phyloP scores from a whole-genome alignment of 2,888 invertebrate genomes.

The Cerastis leucographa region DNA sequence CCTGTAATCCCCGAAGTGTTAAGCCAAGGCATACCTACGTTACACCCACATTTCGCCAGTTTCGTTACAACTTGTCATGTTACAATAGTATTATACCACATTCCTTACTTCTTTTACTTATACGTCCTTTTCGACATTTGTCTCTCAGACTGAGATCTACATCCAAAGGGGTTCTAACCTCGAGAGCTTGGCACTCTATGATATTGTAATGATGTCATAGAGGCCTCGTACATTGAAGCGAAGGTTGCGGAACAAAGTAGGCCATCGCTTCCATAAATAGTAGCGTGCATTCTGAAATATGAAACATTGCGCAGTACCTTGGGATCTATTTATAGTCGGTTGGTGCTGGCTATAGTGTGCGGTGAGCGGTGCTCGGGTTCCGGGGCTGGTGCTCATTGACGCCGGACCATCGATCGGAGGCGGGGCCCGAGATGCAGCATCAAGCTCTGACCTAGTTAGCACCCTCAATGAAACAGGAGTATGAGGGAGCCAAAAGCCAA shows the following conservation, averaged over 20 bases:
- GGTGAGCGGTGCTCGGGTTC: constrained; percentile 70
- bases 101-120: background rate
- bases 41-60: background rate
- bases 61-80: background rate
- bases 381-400: constrained; percentile 82
- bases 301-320: constrained; percentile 69
- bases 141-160: background rate
- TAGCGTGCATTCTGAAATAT: constrained; percentile 50
- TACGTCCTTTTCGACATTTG: constrained; percentile 1
- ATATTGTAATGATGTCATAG: constrained; percentile 38
- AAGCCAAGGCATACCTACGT: background rate
- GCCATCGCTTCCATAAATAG: constrained; percentile 51
- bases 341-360: constrained; percentile 61
- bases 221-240: constrained; percentile 30
- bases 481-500: constrained; percentile 55
- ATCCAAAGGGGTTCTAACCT: constrained; percentile 20
- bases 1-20: background rate
- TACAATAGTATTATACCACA: background rate
- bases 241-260: constrained; percentile 45
- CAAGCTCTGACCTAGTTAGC: constrained; percentile 85
- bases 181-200: constrained; percentile 22
- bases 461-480: constrained; percentile 84
- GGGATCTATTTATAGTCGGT: constrained; percentile 80
- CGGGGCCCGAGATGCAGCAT: constrained; percentile 78
- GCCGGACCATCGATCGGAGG: constrained; percentile 83